Evolutionary conservation across 2,797 vertebrate species (phyloP), one percentile per base, ranked within the genome.

Genomic region (Sebastes minor): DNA sequence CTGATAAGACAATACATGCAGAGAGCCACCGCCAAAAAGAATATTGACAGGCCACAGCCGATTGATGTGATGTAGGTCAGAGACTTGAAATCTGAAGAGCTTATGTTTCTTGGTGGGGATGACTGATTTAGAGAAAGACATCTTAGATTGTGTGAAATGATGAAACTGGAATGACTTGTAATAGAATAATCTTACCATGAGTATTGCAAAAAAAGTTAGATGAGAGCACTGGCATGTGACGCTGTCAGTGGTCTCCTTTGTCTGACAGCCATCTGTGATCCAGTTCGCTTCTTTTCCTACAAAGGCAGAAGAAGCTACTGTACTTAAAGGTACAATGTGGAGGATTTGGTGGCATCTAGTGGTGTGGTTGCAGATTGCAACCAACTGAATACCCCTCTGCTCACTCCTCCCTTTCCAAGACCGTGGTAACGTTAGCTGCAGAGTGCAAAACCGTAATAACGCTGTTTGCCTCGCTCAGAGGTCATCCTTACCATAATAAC

Each of bases 121-220:
- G 87, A 81, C 90, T 89, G 52, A 56, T 76, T 42, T 13, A 4
- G 25, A 78, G 9, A 55, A 9, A 16, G 6, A 59, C 1, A 1
- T 32, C 30, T 66, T 60, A 57, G 32, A 8, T 57, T 1, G 14
- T 66, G 9, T 46, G 33, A 68, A 28, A 46, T 8, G 7, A 38
- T 42, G 56, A 49, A 66, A 65, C 2, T 11, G 3, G n/a, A 10
- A 42, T 32, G 4, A 7, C n/a, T 38, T 64, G 8, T 33, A 1
- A 33, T 12, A 8, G 4, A 3, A 4, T 18, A 2, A 5, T 55
- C 71, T 90, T 74, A 95, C 94, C 93, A 92, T 55, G n/a, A 94
- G 61, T 8, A 94, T 30, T 13, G 93, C 91, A 81, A 95, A 94
- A 63, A 94, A 95, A 2, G 92, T 91, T 5, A 95, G 76, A 83